Evolutionary conservation across 1,140 invertebrate genomes (phyloP).

Genomic region (Portunus trituberculatus): DNA sequence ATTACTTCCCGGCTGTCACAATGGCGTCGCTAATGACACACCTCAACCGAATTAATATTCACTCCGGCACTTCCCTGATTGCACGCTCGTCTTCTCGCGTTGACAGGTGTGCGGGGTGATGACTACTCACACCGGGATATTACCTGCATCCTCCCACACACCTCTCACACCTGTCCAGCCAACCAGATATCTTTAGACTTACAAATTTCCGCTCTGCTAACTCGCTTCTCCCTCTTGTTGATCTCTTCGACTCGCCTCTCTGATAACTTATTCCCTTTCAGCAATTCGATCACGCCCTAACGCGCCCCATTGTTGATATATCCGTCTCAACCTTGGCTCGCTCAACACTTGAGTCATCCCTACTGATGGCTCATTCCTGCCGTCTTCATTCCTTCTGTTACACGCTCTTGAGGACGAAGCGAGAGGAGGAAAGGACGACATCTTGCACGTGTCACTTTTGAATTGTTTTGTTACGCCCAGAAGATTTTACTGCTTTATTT

Average conservation of each 20-base stretch:
- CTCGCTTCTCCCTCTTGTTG: not conserved
- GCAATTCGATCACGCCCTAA: not conserved
- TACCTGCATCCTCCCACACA: not conserved
- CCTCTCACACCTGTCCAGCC: not conserved
- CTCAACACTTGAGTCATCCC: not conserved
- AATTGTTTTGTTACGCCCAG: too few species aligned
- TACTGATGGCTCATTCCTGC: not conserved
- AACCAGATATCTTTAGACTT: not conserved
- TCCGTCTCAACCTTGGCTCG: not conserved
- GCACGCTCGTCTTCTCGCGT: conserved; percentile 4
- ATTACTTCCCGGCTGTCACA: conserved; percentile 1
- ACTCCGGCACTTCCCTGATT: not conserved
- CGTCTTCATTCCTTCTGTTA: not conserved
- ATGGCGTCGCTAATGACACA: not conserved
- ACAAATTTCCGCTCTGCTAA: not conserved
- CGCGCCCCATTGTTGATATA: conserved; percentile 10
- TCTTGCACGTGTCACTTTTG: too few species aligned
- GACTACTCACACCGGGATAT: not conserved
- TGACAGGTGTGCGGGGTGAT: not conserved
- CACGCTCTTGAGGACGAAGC: too few species aligned
- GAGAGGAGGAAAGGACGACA: too few species aligned
- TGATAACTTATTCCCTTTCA: conserved; percentile 21
- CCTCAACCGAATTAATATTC: not conserved
- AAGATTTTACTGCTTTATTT: too few species aligned
- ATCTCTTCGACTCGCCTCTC: not conserved